These are phyloP conservation scores for Heliconius nattereri DNA, from an alignment of 1,140 invertebrate genomes.

Conservation along the genomic window DNA sequence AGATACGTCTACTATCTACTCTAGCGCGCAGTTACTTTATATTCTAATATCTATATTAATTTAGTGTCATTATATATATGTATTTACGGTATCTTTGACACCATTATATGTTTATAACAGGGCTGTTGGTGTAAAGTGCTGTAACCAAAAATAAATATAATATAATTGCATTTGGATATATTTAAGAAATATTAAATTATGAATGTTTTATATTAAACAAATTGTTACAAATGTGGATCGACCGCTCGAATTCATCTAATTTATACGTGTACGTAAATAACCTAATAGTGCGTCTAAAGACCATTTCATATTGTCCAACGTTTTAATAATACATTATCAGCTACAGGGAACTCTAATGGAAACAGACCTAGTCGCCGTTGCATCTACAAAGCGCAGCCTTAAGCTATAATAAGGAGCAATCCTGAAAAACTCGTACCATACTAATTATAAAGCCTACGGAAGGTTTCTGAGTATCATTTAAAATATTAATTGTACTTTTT, in stretches of 20 bases:
- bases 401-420: not conserved
- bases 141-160: no score
- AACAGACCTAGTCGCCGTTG: conserved; percentile 25
- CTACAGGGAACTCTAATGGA: conserved; percentile 18
- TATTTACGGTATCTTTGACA: not conserved
- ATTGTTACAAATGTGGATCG: not conserved
- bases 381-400: conserved; percentile 37
- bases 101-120: not conserved
- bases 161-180: no score
- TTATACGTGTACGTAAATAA: conserved; percentile 3
- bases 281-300: conserved; percentile 25
- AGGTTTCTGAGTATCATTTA: conserved; percentile 37
- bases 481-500: conserved; percentile 46
- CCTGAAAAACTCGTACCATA: conserved; percentile 18
- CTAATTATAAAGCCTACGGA: conserved; percentile 37
- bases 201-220: no score
- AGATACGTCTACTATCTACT: conserved; percentile 4
- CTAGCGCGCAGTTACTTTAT: conserved; percentile 19
- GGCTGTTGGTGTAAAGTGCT: no score
- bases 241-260: not conserved
- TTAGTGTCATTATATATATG: not conserved
- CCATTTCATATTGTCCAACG: conserved; percentile 28
- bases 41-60: not conserved
- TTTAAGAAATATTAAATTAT: no score
- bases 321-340: conserved; percentile 27